Conservation (phyloP, 2,888 invertebrate species). For the Dastarcus helophoroides region DNA sequence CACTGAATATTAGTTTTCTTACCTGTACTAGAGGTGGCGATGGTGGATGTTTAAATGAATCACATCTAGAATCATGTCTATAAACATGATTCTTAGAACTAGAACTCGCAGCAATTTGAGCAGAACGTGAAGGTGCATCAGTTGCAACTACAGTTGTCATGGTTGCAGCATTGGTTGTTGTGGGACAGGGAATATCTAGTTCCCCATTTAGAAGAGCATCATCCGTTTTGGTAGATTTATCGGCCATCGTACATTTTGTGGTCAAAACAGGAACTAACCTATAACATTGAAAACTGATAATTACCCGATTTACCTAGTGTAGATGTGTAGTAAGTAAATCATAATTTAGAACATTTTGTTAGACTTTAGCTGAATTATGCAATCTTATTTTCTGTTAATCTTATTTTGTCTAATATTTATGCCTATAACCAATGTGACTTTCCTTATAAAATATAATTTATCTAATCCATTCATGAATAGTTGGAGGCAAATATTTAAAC, state of each 20-base stretch:
- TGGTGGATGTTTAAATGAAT: conserved; percentile 11
- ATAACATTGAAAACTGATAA: conserved; percentile 6
- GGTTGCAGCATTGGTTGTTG: conserved; percentile 43
- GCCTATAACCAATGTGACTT: too few species aligned
- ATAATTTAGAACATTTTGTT: too few species aligned
- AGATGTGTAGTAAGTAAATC: too few species aligned
- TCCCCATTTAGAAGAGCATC: conserved; percentile 33
- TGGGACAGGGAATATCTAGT: conserved; percentile 23
- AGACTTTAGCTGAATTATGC: too few species aligned
- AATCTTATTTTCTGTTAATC: too few species aligned
- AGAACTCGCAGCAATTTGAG: conserved; percentile 23
- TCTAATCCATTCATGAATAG: too few species aligned
- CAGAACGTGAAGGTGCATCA: conserved; percentile 26
- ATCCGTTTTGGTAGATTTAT: conserved; percentile 62
- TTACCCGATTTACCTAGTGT: too few species aligned
- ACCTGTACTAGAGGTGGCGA: conserved; percentile 15
- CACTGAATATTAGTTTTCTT: too few species aligned
- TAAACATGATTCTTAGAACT: conserved; percentile 19
- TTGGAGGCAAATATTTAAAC: too few species aligned
- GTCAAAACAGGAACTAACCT: conserved; percentile 35
- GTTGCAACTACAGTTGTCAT: conserved; percentile 39
- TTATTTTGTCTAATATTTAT: too few species aligned
- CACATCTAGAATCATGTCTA: conserved; percentile 16
- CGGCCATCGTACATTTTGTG: conserved; percentile 44
- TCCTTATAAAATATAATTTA: too few species aligned